These are phyloP conservation scores for Cheilosia grossa DNA, from an alignment of 2,888 invertebrate genomes.

Conservation along the genomic window DNA sequence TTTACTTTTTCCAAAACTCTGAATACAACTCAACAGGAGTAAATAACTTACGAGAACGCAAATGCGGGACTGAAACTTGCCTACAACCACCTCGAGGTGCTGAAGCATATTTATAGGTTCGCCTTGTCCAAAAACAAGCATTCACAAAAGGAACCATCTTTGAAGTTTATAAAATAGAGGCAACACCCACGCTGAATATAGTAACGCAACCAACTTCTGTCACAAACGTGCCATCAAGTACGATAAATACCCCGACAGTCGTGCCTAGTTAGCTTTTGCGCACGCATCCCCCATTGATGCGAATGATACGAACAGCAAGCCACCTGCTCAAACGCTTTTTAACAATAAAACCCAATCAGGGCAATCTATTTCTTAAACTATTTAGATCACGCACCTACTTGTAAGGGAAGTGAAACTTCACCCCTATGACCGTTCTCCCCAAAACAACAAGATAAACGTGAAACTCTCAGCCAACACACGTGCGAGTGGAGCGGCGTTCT, in stretches of 20 bases:
- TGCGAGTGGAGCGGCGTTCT: constrained; percentile 12
- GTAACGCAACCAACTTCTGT: too few species aligned
- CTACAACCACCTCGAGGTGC: too few species aligned
- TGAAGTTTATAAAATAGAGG: too few species aligned
- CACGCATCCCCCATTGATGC: background rate
- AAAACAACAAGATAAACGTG: constrained; percentile 1
- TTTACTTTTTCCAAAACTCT: too few species aligned
- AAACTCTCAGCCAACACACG: constrained; percentile 13
- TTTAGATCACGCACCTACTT: constrained; percentile 31
- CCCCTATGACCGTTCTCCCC: background rate
- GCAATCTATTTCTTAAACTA: constrained; percentile 32
- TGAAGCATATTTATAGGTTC: too few species aligned
- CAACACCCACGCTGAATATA: too few species aligned
- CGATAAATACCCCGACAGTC: background rate
- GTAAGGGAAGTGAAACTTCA: background rate
- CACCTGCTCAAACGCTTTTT: constrained; percentile 2
- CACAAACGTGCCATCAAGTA: too few species aligned
- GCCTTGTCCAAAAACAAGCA: too few species aligned
- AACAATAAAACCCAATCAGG: constrained; percentile 8
- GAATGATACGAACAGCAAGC: background rate
- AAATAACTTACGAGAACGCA: too few species aligned
- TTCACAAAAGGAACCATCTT: too few species aligned
- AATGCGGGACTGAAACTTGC: too few species aligned
- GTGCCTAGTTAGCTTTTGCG: background rate
- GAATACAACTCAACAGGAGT: too few species aligned